A percentile compares a stretch with the other conserved stretches of the same genome.
Evolutionary conservation across 1,140 invertebrate species (phyloP).

Genomic region (Sarcophaga bullata): DNA sequence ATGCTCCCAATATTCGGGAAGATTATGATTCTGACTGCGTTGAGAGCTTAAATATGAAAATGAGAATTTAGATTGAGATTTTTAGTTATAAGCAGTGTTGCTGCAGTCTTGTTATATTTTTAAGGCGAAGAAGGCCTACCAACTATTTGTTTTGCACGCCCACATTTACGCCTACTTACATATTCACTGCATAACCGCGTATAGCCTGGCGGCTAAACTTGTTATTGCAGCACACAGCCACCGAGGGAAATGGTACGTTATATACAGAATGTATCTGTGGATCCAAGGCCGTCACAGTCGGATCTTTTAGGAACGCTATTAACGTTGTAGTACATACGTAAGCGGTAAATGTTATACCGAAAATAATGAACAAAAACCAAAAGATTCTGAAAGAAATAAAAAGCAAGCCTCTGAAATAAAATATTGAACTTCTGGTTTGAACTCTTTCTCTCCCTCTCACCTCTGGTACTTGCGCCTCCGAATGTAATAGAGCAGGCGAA

Average conservation of each 20-base stretch:
- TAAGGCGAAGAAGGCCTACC: no score
- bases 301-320: conserved; percentile 13
- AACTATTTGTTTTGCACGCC: no score
- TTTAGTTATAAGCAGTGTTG: no score
- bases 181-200: neutral
- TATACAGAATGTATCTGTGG: neutral
- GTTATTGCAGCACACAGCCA: conserved; percentile 40
- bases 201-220: conserved; percentile 20
- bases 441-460: neutral
- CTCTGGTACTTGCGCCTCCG: conserved; percentile 42
- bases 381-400: conserved; percentile 26
- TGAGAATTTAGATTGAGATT: no score
- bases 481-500: conserved; percentile 38
- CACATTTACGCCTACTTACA: conserved; percentile 8
- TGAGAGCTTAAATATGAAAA: neutral
- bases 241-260: conserved; percentile 40
- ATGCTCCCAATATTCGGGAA: conserved; percentile 7
- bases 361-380: conserved; percentile 39
- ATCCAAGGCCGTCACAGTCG: conserved; percentile 26
- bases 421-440: neutral
- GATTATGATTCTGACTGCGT: neutral
- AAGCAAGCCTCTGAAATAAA: neutral
- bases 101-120: no score
- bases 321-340: conserved; percentile 18
- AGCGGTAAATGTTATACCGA: conserved; percentile 32